Conservation (phyloP, 2,888 invertebrate species). For the Drosophila pegasa region DNA sequence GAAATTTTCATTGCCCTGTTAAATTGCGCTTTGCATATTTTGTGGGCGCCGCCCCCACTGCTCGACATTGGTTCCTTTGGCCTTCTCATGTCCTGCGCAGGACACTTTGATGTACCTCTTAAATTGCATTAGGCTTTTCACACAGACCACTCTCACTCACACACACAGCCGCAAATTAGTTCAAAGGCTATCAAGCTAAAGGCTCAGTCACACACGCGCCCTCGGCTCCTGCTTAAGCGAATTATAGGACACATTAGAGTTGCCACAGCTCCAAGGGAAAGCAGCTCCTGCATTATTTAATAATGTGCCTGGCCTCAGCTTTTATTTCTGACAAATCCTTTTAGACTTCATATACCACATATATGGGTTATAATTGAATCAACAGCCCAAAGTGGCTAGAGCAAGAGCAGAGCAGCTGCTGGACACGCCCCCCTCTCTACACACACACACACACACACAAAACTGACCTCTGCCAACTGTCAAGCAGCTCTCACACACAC, state of each 20-base stretch:
- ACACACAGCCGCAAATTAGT: conserved; percentile 62
- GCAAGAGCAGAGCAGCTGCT: conserved; percentile 9
- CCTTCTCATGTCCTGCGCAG: conserved; percentile 18
- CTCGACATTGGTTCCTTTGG: conserved; percentile 6
- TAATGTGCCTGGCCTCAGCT: conserved; percentile 43
- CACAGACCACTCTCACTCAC: conserved; percentile 11
- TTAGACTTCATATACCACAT: conserved; percentile 46
- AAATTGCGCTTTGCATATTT: conserved; percentile 76
- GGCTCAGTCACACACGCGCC: conserved; percentile 33
- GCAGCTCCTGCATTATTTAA: conserved; percentile 63
- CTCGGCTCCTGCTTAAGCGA: conserved; percentile 56
- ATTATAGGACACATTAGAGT: conserved; percentile 68
- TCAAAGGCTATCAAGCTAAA: conserved; percentile 57
- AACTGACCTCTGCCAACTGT: conserved; percentile 58
- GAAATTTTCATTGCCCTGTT: conserved; percentile 68
- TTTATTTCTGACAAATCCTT: conserved; percentile 62
- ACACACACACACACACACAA: neutral
- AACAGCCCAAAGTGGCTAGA: conserved; percentile 33
- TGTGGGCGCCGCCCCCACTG: conserved; percentile 47
- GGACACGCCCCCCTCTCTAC: conserved; percentile 29
- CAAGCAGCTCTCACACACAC: conserved; percentile 11
- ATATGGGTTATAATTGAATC: conserved; percentile 70
- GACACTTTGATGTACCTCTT: conserved; percentile 41
- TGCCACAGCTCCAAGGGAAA: conserved; percentile 31
- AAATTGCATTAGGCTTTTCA: conserved; percentile 60